Percentiles rank a stretch among this genome's conserved stretches.
phyloP scores from a whole-genome alignment of 1,140 invertebrate genomes.

The Oedothorax gibbosus region DNA sequence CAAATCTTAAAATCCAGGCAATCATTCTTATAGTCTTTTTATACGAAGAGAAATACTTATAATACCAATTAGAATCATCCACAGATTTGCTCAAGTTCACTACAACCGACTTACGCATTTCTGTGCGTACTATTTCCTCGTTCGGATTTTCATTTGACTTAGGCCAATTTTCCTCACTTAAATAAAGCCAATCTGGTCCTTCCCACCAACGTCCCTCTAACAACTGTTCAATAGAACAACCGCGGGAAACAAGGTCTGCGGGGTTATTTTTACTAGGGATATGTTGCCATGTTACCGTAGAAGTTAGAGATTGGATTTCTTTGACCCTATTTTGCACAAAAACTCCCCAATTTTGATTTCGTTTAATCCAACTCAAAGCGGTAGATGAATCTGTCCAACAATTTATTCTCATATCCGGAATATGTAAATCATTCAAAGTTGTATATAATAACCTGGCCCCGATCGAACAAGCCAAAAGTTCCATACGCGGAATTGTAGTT shows the following conservation, averaged over 20 bases:
- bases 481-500: not conserved
- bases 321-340: slow-evolving; percentile 14
- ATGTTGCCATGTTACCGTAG: not conserved
- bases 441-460: not conserved
- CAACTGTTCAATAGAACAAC: not conserved
- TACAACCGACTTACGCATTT: not conserved
- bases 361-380: not conserved
- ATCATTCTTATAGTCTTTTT: not conserved
- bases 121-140: not conserved
- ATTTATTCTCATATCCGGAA: not conserved
- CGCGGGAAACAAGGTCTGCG: not conserved
- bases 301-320: slow-evolving; percentile 5
- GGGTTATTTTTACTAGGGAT: not conserved
- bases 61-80: not conserved
- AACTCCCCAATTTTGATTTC: not conserved
- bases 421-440: not conserved
- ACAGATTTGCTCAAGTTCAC: not conserved
- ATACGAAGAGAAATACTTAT: not conserved
- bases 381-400: slow-evolving; percentile 1
- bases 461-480: not conserved
- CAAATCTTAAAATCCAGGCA: not conserved
- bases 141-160: not conserved
- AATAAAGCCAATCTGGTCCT: not conserved
- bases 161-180: not conserved
- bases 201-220: not conserved